Percentiles rank a stretch among this genome's conserved stretches.
These are phyloP conservation scores for Eunapius fragilis DNA, from an alignment of 37 sponge, comb jelly and placozoan species.

Conservation along the genomic window DNA sequence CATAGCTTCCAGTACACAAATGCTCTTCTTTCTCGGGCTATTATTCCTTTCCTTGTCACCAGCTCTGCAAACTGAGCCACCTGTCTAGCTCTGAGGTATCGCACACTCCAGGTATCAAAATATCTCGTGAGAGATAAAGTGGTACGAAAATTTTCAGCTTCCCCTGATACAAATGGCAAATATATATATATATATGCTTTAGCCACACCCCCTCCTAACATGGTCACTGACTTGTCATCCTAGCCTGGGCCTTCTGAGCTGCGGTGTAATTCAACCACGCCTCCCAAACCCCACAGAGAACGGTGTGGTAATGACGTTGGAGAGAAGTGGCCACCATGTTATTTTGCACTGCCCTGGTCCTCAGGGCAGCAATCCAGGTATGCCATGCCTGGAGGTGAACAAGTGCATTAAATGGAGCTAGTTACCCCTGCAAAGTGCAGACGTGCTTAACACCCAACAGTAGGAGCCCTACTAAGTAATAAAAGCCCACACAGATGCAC, in stretches of 20 bases:
- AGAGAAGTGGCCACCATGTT: background rate
- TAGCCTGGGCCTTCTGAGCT: background rate
- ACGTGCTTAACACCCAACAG: too few relatives aligned
- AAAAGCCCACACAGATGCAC: too few relatives aligned
- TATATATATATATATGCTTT: too few relatives aligned
- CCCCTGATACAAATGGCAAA: background rate
- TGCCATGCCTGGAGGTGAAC: slow-evolving; percentile 11
- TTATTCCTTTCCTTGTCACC: slow-evolving; percentile 10
- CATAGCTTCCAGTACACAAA: slow-evolving; percentile 49
- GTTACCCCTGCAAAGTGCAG: background rate
- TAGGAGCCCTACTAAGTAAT: too few relatives aligned
- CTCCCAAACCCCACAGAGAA: background rate
- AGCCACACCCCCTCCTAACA: background rate
- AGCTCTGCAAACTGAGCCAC: slow-evolving; percentile 42
- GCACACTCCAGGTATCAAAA: slow-evolving; percentile 16
- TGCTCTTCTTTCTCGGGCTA: slow-evolving; percentile 24
- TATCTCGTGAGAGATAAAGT: background rate
- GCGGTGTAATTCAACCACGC: slow-evolving; percentile 29
- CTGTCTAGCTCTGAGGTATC: slow-evolving; percentile 7
- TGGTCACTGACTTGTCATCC: slow-evolving; percentile 17
- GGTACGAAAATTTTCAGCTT: slow-evolving; percentile 11
- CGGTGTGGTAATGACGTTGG: background rate
- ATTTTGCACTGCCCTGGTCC: background rate
- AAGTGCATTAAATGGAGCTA: background rate
- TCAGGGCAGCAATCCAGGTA: slow-evolving; percentile 13